Conservation (phyloP, 1,140 invertebrate species). For the Plutomurus gul region DNA sequence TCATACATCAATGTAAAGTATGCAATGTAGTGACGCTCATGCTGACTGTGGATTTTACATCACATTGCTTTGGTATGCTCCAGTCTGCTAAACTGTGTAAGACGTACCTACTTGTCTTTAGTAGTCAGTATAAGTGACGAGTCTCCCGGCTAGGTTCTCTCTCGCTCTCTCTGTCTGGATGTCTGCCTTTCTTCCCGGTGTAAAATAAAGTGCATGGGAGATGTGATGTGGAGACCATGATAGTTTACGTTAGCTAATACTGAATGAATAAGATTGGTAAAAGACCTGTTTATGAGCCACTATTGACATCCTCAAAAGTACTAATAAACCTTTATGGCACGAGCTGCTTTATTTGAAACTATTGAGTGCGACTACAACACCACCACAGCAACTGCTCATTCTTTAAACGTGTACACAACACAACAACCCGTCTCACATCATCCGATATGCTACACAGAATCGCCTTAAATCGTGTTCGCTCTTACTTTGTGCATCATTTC, state of each 20-base stretch:
- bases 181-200: not conserved
- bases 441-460: too few species aligned
- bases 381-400: constrained; percentile 17
- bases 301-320: constrained; percentile 53
- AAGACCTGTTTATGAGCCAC: constrained; percentile 50
- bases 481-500: too few species aligned
- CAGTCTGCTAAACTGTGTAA: too few species aligned
- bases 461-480: too few species aligned
- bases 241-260: constrained; percentile 24
- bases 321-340: constrained; percentile 54
- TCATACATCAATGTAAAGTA: too few species aligned
- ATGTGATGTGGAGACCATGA: constrained; percentile 25
- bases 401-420: too few species aligned
- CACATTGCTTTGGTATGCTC: too few species aligned
- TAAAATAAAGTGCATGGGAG: constrained; percentile 1
- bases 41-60: not conserved
- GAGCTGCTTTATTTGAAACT: constrained; percentile 52
- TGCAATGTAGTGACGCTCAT: not conserved
- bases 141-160: too few species aligned
- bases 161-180: not conserved
- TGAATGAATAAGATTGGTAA: constrained; percentile 41
- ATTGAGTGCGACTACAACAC: constrained; percentile 24
- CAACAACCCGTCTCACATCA: not conserved
- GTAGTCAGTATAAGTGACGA: too few species aligned
- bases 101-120: too few species aligned